Percentiles rank a stretch among this genome's conserved stretches.
These are phyloP conservation scores for Nerophis lumbriciformis DNA, from an alignment of 2,113 vertebrate genomes.

Conservation along the genomic window DNA sequence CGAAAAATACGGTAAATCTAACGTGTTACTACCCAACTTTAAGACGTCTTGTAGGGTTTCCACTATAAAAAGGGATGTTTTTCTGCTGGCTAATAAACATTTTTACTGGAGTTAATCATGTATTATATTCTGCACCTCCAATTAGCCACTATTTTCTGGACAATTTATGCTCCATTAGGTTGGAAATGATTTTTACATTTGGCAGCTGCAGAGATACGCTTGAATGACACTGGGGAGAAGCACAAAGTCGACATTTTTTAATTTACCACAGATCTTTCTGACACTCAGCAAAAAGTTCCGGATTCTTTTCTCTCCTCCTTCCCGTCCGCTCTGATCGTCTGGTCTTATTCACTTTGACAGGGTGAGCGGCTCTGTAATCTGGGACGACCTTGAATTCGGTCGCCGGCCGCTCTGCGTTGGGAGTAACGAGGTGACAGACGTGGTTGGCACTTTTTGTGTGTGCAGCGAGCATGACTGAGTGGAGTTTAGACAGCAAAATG, in stretches of 20 bases:
- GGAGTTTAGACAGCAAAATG: neutral
- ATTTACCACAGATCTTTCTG: slow-evolving; percentile 9
- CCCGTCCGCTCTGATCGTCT: neutral
- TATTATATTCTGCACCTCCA: too few relatives aligned
- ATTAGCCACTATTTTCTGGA: too few relatives aligned
- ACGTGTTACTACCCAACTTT: too few relatives aligned
- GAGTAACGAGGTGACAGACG: slow-evolving; percentile 30
- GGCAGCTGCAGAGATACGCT: neutral
- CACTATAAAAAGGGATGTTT: too few relatives aligned
- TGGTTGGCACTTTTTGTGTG: slow-evolving; percentile 28
- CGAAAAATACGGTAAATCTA: too few relatives aligned
- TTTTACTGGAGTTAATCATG: too few relatives aligned
- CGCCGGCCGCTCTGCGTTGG: slow-evolving; percentile 12
- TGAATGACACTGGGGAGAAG: neutral
- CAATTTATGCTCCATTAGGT: neutral
- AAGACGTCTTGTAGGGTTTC: too few relatives aligned
- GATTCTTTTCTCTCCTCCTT: neutral
- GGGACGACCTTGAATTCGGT: slow-evolving; percentile 25
- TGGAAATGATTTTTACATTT: slow-evolving; percentile 4
- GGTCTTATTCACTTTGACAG: slow-evolving; percentile 29
- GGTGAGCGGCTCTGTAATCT: slow-evolving; percentile 30
- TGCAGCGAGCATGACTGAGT: slow-evolving; percentile 10
- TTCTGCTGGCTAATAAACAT: too few relatives aligned
- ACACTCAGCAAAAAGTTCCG: neutral
- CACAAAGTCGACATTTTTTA: slow-evolving; percentile 12